Percentiles rank a stretch among this genome's conserved stretches.
phyloP scores from a whole-genome alignment of 2,113 vertebrate species.

The Oreochromis tanganicae region DNA sequence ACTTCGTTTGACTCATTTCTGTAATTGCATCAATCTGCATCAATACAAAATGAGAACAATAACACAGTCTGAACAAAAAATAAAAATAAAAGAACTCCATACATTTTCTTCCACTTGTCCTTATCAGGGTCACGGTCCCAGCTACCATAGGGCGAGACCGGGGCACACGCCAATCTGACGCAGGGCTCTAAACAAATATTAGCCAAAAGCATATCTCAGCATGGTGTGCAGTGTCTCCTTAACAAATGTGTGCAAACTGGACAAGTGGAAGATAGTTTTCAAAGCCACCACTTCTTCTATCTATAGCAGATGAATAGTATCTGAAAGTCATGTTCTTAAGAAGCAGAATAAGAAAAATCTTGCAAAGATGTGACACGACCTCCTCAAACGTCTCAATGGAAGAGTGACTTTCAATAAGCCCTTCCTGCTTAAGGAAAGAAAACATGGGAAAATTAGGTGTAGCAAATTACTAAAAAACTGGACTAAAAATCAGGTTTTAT shows the following conservation, averaged over 20 bases:
- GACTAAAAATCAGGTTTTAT: fast-evolving
- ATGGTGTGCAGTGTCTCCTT: background rate
- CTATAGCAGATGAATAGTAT: background rate
- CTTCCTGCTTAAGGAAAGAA: background rate
- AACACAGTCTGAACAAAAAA: background rate
- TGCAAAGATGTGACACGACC: background rate
- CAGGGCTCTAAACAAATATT: background rate
- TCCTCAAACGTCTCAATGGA: background rate
- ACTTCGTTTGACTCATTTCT: fast-evolving
- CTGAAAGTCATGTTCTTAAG: background rate
- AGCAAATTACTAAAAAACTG: background rate
- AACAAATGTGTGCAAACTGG: background rate
- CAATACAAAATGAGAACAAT: background rate
- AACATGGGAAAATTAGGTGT: fast-evolving
- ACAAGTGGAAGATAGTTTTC: background rate
- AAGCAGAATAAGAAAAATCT: background rate
- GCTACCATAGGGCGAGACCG: background rate
- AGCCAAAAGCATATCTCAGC: background rate
- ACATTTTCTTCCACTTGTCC: background rate
- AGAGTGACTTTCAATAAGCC: background rate
- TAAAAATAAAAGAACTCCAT: background rate
- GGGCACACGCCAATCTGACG: background rate
- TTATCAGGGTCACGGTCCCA: background rate
- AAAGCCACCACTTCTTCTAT: background rate
- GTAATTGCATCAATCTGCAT: background rate